Base-by-base conservation (phyloP, 2,113 vertebrate genomes). In the Oncorhynchus tshawytscha region DNA sequence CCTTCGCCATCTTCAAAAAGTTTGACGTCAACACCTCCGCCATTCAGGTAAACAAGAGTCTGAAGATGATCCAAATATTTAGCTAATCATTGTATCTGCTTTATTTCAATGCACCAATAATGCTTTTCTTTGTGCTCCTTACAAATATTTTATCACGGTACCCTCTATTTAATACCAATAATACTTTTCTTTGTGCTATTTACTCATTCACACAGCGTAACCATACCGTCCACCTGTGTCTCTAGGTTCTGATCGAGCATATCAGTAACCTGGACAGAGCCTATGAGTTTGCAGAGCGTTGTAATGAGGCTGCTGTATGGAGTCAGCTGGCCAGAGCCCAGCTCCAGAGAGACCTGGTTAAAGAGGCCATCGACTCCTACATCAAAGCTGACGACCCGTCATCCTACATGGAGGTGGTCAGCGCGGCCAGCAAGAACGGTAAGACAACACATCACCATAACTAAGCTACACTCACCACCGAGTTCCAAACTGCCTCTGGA, bases 11-110 rank as follows among this genome's bases (percentile, higher is more conserved):
- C 87, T 98, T 97, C 75, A 90, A 95, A 78, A 97, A 97, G 90
- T 98, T 98, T 65, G 95, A 96, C n/a, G 94, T 96, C 62, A 97
- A 97, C 73, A 94, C 95, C 62, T 97, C 96, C 3, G 96, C 96
- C 1, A 91, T 97, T 79, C 96, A 96, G 95, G 96, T 97, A 85
- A 84, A 83, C 31, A n/a, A n/a, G 4, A n/a, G 15, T 7, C 22
- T 25, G 2, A 13, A 27, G 22, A 31, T 27, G 22, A 15, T 13
- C 2, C 13, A 12, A 29, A 25, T 45, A 12, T 12, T 45, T 45
- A 45, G 9, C 39, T 45, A 45, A 54, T 18, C 1, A 15, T 54
- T 16, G 51, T 5, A 67, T n/a, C 22, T 11, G n/a, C 54, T 1
- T 31, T 9, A 31, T 22, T 22, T 20, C 0, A 31, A n/a, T 59